Evolutionary conservation across 2,888 invertebrate genomes (phyloP), one percentile per base, ranked within the genome.

Genomic region (Tridacna crocea): DNA sequence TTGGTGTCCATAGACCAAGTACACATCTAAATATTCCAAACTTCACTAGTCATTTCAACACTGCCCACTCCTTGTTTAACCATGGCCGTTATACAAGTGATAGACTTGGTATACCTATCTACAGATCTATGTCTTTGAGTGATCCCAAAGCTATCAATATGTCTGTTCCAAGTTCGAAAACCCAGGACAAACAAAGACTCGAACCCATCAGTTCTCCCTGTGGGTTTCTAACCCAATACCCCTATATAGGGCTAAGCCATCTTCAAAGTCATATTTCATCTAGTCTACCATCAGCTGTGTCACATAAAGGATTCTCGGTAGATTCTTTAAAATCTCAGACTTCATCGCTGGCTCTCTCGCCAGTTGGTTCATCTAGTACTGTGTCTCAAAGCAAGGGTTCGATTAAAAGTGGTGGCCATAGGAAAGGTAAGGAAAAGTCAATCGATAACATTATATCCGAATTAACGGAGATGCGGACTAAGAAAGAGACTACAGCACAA

Each of bases 1-100:
- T 82, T 55, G 75, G 80, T 19, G 77, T 77, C 17, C 86, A 86
- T 61, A 77, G 86, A 36, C 74, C 82, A 3, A 77, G 75, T 19
- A 75, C 86, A 13, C 84, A 84, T 84, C 83, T 86, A 0, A 86
- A 86, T 73, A 80, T 86, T 61, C 86, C 86, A 26, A 84, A 82
- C 61, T 73, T 82, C 15, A 82, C 72, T 65, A 86, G 82, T 72
- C 83, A 83, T 80, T 86, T 86, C 58, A 79, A 83, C 51, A 82
- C 82, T 47, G 78, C 82, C n/a, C 86, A 86, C 72, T 72, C 81
- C 48, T 58, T 86, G n/a, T 86, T 82, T 70, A 58, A 77, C 17
- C 83, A 77, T 55, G 73, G 76, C 51, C 72, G 86, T 46, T 86
- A 80, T 55, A 46, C 80, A 24, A 78, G 66, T 46, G 84, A 84